Evolutionary conservation across 2,113 vertebrate species (phyloP), one percentile per base, ranked within the genome.

Genomic region (Uropsilus gracilis): DNA sequence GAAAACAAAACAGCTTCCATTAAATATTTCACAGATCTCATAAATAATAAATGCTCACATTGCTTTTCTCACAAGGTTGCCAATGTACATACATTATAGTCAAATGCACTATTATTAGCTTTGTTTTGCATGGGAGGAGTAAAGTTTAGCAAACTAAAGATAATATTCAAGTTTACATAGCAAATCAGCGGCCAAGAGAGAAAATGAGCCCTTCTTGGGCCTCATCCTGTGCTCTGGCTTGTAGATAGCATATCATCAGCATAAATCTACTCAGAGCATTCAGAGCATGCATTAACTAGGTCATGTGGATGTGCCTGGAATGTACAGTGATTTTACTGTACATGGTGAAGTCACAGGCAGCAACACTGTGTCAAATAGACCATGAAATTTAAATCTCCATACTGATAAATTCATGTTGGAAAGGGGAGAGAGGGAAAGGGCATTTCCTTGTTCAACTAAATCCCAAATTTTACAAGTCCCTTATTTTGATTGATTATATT

Each of bases 291-390:
- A 66, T 95, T 95, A 96, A 91, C 55, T 71, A 55, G 90, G 57
- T 82, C 87, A 75, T 39, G 84, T 76, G 64, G 83, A 91, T 91
- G 90, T 90, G 92, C 59, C 84, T 84, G 55, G 87, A 94, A 96
- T 93, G 64, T 63, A 80, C 83, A 91, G 75, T 61, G 66, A 86
- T 77, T 50, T 34, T 64, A 48, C 88, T 39, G 83, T 73, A 26
- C 84, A n/a, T 26, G 4, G 44, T 28, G 20, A 83, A 84, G 34
- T 93, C 46, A 53, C 57, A 93, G 77, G 69, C 78, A 89, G 86
- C 68, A 91, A 37, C 48, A 9, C 37, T 17, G 20, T 50, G 34
- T 50, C 66, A 94, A 93, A 87, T 16, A 95, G 87, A 83, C 63
- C 50, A 72, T 94, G 90, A 94, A 86, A 87, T 87, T 94, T 64